Evolutionary conservation across 2,888 invertebrate genomes (phyloP), one percentile per base, ranked within the genome.

Genomic region (Thymelicus acteon): DNA sequence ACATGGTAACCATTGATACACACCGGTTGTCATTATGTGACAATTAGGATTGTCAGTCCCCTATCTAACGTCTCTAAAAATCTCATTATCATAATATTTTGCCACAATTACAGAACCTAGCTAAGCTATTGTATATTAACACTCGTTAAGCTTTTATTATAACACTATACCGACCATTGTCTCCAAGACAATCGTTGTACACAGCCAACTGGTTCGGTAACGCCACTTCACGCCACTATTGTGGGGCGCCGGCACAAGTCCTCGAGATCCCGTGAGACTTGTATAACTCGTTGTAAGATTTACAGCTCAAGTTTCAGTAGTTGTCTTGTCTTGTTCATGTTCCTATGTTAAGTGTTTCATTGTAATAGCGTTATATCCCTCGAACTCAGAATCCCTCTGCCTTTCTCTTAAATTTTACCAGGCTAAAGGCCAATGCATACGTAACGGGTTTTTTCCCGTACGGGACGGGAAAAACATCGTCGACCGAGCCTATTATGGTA

Each of bases 131-230:
- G 24, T 39, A 58, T 58, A 6, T 39, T 58, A 37, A 39, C 58
- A 37, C 5, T 24, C 10, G 0, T 19, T 19, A 19, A 19, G 19
- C 19, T 19, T 31, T 31, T 39, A 58, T 58, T 1, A 58, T 58
- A 37, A 39, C 58, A 37, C 5, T 24, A 44, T 44, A 44, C 10
- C 0, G 7, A 1, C 54, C 54, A 12, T 54, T 54, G 54, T 54
- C 10, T 54, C 54, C 54, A 54, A 54, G 54, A 54, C 54, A 54
- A 54, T 54, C 12, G 54, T 24, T 54, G 24, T 54, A 12, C 24
- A 54, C 54, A 54, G 24, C 54, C n/a, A 54, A 54, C 54, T 54
- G 19, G 54, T 54, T 54, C 54, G 12, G 54, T 54, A 54, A 54
- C 54, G 54, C 54, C 24, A 52, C 54, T 54, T 54, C 54, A 24